A percentile compares a stretch with the other conserved stretches of the same genome.
phyloP scores from a whole-genome alignment of 2,797 vertebrate genomes.

The Schizopygopsis pylzovi region DNA sequence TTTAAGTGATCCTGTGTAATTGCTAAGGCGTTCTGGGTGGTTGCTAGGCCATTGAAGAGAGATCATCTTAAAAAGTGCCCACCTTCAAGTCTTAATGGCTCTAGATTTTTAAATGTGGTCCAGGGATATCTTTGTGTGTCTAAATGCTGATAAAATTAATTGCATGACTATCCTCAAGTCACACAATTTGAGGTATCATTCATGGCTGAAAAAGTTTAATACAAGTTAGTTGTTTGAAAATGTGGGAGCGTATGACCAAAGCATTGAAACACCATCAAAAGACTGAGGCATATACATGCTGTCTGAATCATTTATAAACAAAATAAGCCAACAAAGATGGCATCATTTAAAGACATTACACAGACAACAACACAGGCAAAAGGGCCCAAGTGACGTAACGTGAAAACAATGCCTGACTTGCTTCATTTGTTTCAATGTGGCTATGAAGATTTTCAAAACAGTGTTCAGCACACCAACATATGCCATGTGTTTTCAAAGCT shows the following conservation, averaged over 20 bases:
- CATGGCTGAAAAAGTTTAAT: neutral
- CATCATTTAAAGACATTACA: neutral
- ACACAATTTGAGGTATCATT: neutral
- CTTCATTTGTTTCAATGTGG: slow-evolving; percentile 22
- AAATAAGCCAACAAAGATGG: slow-evolving; percentile 15
- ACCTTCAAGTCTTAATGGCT: neutral
- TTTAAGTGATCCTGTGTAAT: neutral
- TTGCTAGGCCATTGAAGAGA: neutral
- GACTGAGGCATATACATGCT: neutral
- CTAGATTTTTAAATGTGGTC: neutral
- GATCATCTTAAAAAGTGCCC: neutral
- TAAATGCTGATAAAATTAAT: neutral
- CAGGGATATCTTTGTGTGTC: too few species aligned
- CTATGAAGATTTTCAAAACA: slow-evolving; percentile 26
- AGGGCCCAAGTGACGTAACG: neutral
- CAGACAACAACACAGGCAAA: slow-evolving; percentile 7
- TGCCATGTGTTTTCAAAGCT: slow-evolving; percentile 36
- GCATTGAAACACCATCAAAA: slow-evolving; percentile 8
- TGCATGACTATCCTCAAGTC: neutral
- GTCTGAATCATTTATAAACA: neutral
- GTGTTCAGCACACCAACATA: slow-evolving; percentile 42
- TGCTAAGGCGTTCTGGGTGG: neutral
- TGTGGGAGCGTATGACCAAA: neutral
- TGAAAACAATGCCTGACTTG: slow-evolving; percentile 2
- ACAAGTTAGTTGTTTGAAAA: neutral